Evolutionary conservation across 2,888 invertebrate genomes (phyloP), one percentile per base, ranked within the genome.

Genomic region (Eumerus sabulonum): DNA sequence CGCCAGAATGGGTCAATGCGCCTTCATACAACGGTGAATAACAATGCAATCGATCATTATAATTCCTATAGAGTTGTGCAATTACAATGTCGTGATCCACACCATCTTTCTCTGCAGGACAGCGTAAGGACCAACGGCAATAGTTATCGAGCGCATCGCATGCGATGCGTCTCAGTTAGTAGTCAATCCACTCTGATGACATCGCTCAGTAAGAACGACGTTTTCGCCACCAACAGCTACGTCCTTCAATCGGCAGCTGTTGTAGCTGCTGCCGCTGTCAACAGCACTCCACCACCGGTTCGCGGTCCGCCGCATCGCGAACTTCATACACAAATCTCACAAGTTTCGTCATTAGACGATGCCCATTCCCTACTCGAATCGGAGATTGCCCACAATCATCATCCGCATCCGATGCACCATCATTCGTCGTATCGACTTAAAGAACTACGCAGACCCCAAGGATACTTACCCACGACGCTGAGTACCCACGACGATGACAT

Each of bases 1-100:
- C 86, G 87, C 12, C 87, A 86, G 71, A 88, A 88, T 56, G 88
- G 89, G 35, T 89, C 89, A 18, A 81, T 89, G 83, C 86, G 88
- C 14, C 83, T 87, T 68, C 86, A 88, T 71, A 87, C 88, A 66
- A 86, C 86, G 85, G 87, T 88, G 83, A 88, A 85, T 85, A 85
- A 83, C 82, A 87, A 87, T 84, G 87, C 87, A 74, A 82, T 86
- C 82, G 87, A 87, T 76, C 86, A 86, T 59, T 86, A 85, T 76
- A 85, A 85, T 72, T 86, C 87, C 50, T 87, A 85, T 83, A 87
- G 87, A 35, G 86, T 87, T 82, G 85, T 86, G 57, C 87, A 87
- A 84, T 86, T 88, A 77, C 87, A 87, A 62, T 88, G 87, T 83
- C 87, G 87, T 83, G 87, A 88, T 82, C 86, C 86, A 83, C 86